These are phyloP conservation scores for Coregonus suidteri DNA, from an alignment of 2,797 vertebrate species.

Conservation along the genomic window DNA sequence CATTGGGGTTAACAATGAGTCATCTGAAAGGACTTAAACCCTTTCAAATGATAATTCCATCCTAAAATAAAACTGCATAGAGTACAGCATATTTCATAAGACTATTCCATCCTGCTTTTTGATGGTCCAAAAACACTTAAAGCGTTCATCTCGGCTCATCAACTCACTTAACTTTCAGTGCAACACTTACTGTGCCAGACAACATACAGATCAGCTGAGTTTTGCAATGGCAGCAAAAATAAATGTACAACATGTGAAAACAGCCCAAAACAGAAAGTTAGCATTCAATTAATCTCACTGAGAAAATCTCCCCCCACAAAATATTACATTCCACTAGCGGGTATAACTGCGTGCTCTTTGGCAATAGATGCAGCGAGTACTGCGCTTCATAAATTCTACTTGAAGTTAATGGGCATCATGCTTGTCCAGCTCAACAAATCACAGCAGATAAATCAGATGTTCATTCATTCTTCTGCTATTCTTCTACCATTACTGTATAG, in stretches of 20 bases:
- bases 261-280: background rate
- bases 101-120: background rate
- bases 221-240: background rate
- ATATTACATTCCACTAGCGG: background rate
- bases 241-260: background rate
- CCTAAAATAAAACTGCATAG: background rate
- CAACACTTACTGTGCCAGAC: too few species aligned
- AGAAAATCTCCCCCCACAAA: background rate
- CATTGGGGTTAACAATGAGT: background rate
- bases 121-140: background rate
- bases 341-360: background rate
- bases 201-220: background rate
- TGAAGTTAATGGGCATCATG: conserved; percentile 32
- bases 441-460: conserved; percentile 26
- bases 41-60: background rate
- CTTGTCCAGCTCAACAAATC: conserved; percentile 18
- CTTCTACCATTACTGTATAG: conserved; percentile 22
- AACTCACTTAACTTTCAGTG: background rate
- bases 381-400: conserved; percentile 23
- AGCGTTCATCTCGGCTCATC: background rate
- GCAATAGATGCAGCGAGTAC: conserved; percentile 1
- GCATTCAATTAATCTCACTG: background rate
- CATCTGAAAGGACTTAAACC: background rate
- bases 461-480: conserved; percentile 24
- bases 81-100: background rate